These are phyloP conservation scores for Rhincodon typus DNA, from an alignment of 2,797 vertebrate genomes.

Conservation along the genomic window DNA sequence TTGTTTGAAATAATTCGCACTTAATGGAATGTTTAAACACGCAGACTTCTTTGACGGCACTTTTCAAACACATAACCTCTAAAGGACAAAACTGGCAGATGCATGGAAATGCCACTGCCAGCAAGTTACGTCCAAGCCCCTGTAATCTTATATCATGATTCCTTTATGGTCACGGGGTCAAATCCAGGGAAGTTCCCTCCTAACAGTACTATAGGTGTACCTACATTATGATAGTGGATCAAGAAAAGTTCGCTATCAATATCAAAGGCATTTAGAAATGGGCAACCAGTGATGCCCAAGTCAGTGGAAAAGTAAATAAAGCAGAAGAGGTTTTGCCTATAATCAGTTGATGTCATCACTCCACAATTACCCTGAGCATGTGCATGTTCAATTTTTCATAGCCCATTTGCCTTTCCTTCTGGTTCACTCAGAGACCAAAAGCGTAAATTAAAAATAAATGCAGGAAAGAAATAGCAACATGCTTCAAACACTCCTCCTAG, in stretches of 20 bases:
- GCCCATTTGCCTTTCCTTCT: background rate
- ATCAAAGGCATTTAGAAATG: background rate
- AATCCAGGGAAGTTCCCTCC: background rate
- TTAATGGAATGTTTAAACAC: background rate
- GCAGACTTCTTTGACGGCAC: background rate
- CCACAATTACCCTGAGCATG: background rate
- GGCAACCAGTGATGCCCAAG: background rate
- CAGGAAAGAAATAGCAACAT: background rate
- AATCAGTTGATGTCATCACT: background rate
- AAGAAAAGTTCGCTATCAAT: too few species aligned
- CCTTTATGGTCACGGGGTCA: background rate
- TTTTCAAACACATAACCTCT: background rate
- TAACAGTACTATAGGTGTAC: background rate
- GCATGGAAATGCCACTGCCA: background rate
- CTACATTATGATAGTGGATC: too few species aligned
- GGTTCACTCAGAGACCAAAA: background rate
- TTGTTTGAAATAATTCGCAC: background rate
- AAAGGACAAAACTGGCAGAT: background rate
- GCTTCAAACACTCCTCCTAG: background rate
- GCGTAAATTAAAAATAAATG: background rate
- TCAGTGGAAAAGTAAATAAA: background rate
- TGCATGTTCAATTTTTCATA: background rate
- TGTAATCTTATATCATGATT: background rate
- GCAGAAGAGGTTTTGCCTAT: background rate
- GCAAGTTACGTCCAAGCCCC: background rate